phyloP scores from a whole-genome alignment of 2,888 invertebrate genomes.

The Eupelmus urozonus region DNA sequence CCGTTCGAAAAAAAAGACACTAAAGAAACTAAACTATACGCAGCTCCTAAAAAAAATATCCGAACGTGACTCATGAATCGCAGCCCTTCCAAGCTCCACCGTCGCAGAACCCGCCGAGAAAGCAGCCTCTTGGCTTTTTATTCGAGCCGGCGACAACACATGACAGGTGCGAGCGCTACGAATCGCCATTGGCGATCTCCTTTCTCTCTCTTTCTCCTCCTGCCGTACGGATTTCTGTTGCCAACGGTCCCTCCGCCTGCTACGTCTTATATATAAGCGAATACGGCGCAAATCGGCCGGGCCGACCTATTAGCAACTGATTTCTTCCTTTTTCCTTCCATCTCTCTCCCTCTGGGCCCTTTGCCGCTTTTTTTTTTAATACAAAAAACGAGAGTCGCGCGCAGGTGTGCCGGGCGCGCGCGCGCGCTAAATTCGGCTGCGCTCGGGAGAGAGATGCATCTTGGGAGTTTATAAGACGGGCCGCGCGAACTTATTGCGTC shows the following conservation, averaged over 20 bases:
- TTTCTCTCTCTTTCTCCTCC: conserved; percentile 36
- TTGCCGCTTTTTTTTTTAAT: conserved; percentile 34
- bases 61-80: no score
- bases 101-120: no score
- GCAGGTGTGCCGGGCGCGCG: conserved; percentile 26
- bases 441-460: no score
- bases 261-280: background rate
- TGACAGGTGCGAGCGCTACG: conserved; percentile 63
- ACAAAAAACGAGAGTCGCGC: conserved; percentile 45
- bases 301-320: conserved; percentile 52
- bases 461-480: background rate
- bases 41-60: no score
- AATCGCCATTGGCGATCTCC: conserved; percentile 62
- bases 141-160: conserved; percentile 44
- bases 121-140: no score
- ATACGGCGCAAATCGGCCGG: conserved; percentile 15
- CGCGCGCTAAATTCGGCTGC: conserved; percentile 19
- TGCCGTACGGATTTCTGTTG: conserved; percentile 21
- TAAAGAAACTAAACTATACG: no score
- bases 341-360: conserved; percentile 32
- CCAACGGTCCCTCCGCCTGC: conserved; percentile 28
- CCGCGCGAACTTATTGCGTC: background rate
- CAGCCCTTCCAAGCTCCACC: no score
- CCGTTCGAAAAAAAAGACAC: background rate
- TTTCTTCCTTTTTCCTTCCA: conserved; percentile 35